These are phyloP conservation scores for Callaeas wilsoni DNA, from an alignment of 2,113 vertebrate genomes.

Conservation along the genomic window DNA sequence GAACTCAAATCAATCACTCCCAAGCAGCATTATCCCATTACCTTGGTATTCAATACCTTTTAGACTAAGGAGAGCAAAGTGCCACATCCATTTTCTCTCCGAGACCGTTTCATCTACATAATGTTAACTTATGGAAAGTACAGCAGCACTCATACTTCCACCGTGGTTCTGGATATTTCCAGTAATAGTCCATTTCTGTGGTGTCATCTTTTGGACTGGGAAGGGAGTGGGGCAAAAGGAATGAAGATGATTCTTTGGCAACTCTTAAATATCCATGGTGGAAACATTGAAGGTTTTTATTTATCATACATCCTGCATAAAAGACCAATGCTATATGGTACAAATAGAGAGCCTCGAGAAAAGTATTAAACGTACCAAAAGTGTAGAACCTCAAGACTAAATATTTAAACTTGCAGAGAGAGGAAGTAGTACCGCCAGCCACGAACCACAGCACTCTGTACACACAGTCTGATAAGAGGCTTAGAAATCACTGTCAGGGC, in stretches of 20 bases:
- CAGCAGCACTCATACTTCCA: background rate
- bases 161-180: background rate
- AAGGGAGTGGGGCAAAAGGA: background rate
- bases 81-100: background rate
- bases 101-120: background rate
- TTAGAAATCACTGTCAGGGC: background rate
- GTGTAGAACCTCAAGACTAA: background rate
- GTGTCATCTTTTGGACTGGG: background rate
- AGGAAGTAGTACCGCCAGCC: background rate
- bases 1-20: background rate
- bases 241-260: background rate
- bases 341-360: background rate
- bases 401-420: background rate
- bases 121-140: background rate
- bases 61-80: background rate
- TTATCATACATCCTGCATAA: background rate
- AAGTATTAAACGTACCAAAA: background rate
- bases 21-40: background rate
- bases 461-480: background rate
- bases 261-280: accelerated
- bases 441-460: background rate
- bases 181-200: background rate
- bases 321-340: background rate
- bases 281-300: background rate
- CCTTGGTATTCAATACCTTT: background rate